Evolutionary conservation across 2,113 vertebrate species (phyloP).

Genomic region (Falco punctatus): DNA sequence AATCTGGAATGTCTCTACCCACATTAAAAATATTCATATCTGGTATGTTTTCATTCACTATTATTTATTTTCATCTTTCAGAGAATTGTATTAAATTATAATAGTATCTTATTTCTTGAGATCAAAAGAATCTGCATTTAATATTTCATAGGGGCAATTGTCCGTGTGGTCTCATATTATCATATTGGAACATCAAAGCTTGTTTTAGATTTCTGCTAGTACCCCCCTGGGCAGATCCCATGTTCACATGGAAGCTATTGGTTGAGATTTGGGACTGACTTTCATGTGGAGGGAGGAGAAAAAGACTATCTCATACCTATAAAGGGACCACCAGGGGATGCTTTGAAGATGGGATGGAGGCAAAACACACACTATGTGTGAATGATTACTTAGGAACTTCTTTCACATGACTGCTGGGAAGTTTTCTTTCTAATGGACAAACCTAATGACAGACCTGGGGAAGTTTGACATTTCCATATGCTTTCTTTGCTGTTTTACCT

Average conservation of each 20-base stretch:
- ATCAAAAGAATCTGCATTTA: conserved; percentile 52
- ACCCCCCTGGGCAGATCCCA: background rate
- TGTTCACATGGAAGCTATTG: conserved; percentile 58
- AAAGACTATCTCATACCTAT: background rate
- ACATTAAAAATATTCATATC: conserved; percentile 6
- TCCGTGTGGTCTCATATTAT: conserved; percentile 35
- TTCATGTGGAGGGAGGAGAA: background rate
- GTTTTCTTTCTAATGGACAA: background rate
- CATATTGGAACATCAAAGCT: conserved; percentile 52
- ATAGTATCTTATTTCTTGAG: background rate
- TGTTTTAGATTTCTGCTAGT: conserved; percentile 23
- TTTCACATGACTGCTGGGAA: background rate
- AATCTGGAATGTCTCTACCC: background rate
- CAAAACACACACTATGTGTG: background rate
- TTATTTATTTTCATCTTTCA: conserved; percentile 32
- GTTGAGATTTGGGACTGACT: background rate
- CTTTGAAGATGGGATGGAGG: conserved; percentile 8
- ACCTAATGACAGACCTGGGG: background rate
- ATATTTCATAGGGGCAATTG: conserved; percentile 16
- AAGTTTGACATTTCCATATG: background rate
- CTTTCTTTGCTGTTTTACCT: background rate
- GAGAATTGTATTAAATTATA: conserved; percentile 12
- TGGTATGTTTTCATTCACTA: conserved; percentile 35
- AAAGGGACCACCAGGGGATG: background rate
- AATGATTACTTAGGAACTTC: conserved; percentile 4